phyloP scores from a whole-genome alignment of 2,113 vertebrate genomes.

The Ascaphus truei region DNA sequence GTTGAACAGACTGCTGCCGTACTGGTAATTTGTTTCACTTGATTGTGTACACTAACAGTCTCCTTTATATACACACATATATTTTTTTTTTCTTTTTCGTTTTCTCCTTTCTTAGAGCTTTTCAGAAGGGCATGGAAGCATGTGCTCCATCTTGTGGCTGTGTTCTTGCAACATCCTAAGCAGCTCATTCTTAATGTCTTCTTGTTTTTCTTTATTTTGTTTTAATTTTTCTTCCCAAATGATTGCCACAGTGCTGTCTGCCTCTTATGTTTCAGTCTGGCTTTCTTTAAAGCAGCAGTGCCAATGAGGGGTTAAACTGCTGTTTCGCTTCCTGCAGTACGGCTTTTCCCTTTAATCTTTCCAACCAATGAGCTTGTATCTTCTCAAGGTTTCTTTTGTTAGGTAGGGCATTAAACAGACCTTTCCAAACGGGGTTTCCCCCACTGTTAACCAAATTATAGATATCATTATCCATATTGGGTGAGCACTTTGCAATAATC shows the following conservation, averaged over 20 bases:
- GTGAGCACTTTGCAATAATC: no score
- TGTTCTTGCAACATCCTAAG: conserved; percentile 71
- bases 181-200: conserved; percentile 26
- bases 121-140: conserved; percentile 77
- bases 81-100: conserved; percentile 38
- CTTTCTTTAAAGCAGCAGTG: conserved; percentile 43
- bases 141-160: conserved; percentile 73
- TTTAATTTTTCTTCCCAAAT: conserved; percentile 62
- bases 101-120: conserved; percentile 42
- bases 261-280: conserved; percentile 64
- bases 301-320: conserved; percentile 15
- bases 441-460: no score
- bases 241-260: conserved; percentile 64
- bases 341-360: background rate
- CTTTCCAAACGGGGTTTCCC: no score
- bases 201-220: conserved; percentile 39
- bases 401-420: no score
- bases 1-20: conserved; percentile 98
- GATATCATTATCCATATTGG: no score
- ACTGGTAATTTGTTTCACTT: conserved; percentile 91
- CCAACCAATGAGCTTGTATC: background rate
- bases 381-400: background rate
- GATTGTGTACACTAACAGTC: conserved; percentile 69
- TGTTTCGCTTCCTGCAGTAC: conserved; percentile 10
- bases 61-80: conserved; percentile 43